These are phyloP conservation scores for Bursaphelenchus okinawaensis DNA, from an alignment of 2,888 invertebrate species.

Conservation along the genomic window DNA sequence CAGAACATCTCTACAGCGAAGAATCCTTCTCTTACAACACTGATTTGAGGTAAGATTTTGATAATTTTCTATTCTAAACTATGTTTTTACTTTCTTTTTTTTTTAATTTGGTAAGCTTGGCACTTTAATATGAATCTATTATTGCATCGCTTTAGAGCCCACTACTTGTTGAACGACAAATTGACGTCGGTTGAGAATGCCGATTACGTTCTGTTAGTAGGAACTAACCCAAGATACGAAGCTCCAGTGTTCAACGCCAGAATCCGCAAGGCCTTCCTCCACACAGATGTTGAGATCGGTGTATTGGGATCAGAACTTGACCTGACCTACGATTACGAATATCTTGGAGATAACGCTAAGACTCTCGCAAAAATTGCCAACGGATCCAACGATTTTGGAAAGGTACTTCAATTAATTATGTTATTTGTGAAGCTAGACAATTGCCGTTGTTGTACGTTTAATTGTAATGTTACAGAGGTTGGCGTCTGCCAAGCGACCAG, in stretches of 20 bases:
- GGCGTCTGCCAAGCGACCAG: constrained; percentile 72
- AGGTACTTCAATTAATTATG: constrained; percentile 33
- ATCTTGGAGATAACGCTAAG: constrained; percentile 76
- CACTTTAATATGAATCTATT: not conserved
- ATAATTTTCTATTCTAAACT: not conserved
- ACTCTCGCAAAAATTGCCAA: constrained; percentile 71
- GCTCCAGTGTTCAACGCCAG: constrained; percentile 92
- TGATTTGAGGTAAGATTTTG: constrained; percentile 60
- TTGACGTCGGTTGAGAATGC: constrained; percentile 87
- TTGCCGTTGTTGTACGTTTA: constrained; percentile 1
- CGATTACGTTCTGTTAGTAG: constrained; percentile 83
- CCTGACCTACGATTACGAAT: constrained; percentile 82
- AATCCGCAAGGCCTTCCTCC: constrained; percentile 87
- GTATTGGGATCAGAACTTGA: constrained; percentile 84
- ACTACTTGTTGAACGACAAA: constrained; percentile 82
- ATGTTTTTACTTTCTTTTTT: not conserved
- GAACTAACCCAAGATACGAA: constrained; percentile 93
- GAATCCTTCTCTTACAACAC: constrained; percentile 70
- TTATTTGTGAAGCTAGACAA: not conserved
- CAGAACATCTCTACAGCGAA: constrained; percentile 82
- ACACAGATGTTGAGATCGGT: constrained; percentile 79
- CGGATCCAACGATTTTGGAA: constrained; percentile 65
- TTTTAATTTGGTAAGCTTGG: not conserved
- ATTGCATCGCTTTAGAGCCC: constrained; percentile 65
- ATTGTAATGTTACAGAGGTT: constrained; percentile 20